These are phyloP conservation scores for Panagrolaimus sp. DNA, from an alignment of 1,140 invertebrate genomes.

Conservation along the genomic window DNA sequence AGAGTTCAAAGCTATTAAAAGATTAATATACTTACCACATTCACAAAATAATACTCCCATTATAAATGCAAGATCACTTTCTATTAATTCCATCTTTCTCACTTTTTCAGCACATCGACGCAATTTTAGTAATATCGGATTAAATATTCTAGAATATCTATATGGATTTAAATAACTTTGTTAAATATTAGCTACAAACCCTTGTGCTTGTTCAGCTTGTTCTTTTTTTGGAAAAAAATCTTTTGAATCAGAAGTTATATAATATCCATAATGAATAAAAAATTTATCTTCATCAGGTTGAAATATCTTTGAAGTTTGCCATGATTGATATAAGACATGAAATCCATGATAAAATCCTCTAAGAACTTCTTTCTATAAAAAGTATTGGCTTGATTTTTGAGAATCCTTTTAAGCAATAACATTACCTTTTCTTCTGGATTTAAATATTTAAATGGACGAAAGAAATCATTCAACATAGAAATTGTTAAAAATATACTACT, in stretches of 20 bases:
- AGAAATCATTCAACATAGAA: constrained; percentile 7
- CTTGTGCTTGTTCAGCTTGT: neutral
- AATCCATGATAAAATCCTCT: neutral
- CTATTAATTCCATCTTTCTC: neutral
- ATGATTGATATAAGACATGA: neutral
- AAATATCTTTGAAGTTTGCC: neutral
- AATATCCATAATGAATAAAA: constrained; percentile 4
- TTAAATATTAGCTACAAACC: neutral
- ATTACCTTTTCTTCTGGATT: neutral
- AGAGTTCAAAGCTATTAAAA: too few relatives aligned
- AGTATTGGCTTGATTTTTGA: neutral
- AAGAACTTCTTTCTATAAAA: neutral
- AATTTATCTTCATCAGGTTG: constrained; percentile 2
- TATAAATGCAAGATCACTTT: neutral
- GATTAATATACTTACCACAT: neutral
- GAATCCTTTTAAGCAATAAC: too few relatives aligned
- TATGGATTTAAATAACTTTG: neutral
- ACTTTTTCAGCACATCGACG: constrained; percentile 1
- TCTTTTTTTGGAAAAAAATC: neutral
- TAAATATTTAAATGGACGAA: neutral
- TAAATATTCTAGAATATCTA: neutral
- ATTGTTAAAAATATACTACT: neutral
- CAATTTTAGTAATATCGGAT: neutral
- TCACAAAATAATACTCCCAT: neutral
- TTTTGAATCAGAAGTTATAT: neutral